These are phyloP conservation scores for Chaetops frenatus DNA, from an alignment of 2,113 vertebrate genomes.

Conservation along the genomic window DNA sequence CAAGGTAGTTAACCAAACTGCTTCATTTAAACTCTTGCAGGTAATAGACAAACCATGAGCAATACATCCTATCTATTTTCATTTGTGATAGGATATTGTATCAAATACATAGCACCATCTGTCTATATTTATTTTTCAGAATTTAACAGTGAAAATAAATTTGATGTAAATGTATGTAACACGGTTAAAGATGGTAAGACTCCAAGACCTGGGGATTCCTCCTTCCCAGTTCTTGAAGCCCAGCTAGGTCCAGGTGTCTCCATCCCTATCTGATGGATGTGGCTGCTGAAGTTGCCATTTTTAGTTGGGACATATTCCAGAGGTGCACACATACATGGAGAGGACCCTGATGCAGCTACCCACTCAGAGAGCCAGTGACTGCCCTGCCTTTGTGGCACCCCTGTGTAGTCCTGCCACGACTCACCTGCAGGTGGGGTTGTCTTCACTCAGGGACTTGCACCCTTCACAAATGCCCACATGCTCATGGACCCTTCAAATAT, in stretches of 20 bases:
- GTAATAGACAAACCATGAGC: background rate
- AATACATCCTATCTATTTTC: background rate
- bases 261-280: background rate
- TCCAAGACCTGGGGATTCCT: background rate
- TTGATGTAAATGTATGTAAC: background rate
- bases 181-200: background rate
- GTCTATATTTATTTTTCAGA: background rate
- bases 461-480: background rate
- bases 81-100: background rate
- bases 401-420: fast-evolving
- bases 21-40: background rate
- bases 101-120: background rate
- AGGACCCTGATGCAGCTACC: background rate
- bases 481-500: background rate
- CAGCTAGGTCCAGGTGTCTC: background rate
- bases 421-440: background rate
- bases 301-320: background rate
- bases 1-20: background rate
- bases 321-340: background rate
- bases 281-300: background rate
- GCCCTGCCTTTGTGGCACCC: background rate
- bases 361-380: fast-evolving
- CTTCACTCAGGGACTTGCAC: background rate
- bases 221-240: background rate
- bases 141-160: background rate